Evolutionary conservation across 2,113 vertebrate species (phyloP).

Genomic region (Chaetodon auriga): DNA sequence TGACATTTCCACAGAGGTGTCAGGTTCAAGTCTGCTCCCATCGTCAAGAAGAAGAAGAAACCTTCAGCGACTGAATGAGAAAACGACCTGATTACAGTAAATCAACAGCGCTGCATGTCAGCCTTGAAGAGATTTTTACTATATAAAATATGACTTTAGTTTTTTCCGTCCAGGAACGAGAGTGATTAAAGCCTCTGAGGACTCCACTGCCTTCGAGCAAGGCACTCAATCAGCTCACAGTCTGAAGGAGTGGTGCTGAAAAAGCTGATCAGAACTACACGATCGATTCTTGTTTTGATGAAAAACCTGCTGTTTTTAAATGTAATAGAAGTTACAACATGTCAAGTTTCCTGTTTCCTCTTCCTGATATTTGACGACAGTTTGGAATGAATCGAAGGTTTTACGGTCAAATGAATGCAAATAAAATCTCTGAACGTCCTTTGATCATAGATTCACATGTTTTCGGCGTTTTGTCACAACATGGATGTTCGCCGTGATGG

Average conservation of each 20-base stretch:
- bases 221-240: not conserved
- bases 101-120: not conserved
- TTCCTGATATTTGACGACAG: not conserved
- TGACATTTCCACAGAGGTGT: conserved; percentile 80
- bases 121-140: not conserved
- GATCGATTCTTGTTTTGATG: not conserved
- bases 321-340: not conserved
- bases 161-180: not conserved
- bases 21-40: conserved; percentile 49
- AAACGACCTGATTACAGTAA: not conserved
- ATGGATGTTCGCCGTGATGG: fast-evolving
- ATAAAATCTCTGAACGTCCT: not conserved
- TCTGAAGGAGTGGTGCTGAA: not conserved
- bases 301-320: too few species aligned
- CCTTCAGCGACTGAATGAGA: not conserved
- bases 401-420: not conserved
- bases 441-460: too few species aligned
- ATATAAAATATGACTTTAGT: not conserved
- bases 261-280: not conserved
- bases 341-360: not conserved
- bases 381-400: not conserved
- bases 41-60: not conserved
- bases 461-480: not conserved
- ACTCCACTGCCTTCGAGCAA: conserved; percentile 2
- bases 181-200: conserved; percentile 13